phyloP scores from a whole-genome alignment of 2,888 invertebrate genomes.

The Orchestes rusci region DNA sequence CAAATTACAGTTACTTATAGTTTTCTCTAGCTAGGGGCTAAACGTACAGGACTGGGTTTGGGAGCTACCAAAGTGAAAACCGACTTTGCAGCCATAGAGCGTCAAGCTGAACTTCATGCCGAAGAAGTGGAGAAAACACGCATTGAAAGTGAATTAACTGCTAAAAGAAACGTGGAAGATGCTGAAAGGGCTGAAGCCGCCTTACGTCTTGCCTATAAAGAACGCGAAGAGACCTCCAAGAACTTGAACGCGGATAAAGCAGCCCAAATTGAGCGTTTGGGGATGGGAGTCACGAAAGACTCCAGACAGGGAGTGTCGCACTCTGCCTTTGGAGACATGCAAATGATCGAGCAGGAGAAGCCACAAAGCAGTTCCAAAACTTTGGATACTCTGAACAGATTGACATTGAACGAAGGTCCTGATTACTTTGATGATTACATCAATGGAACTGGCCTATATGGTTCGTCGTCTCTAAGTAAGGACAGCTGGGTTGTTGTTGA shows the following conservation, averaged over 20 bases:
- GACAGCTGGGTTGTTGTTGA: slow-evolving; percentile 45
- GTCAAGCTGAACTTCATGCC: slow-evolving; percentile 79
- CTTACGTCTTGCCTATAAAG: slow-evolving; percentile 60
- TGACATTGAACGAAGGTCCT: slow-evolving; percentile 20
- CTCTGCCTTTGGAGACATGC: slow-evolving; percentile 87
- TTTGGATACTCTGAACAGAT: slow-evolving; percentile 18
- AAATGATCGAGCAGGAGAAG: slow-evolving; percentile 69
- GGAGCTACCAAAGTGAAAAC: slow-evolving; percentile 93
- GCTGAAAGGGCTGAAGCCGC: slow-evolving; percentile 56
- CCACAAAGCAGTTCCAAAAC: slow-evolving; percentile 20
- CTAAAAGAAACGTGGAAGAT: slow-evolving; percentile 55
- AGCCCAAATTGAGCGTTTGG: slow-evolving; percentile 83
- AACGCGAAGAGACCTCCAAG: slow-evolving; percentile 16
- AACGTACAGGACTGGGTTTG: slow-evolving; percentile 66
- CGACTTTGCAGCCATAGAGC: slow-evolving; percentile 92
- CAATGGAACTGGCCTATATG: slow-evolving; percentile 38
- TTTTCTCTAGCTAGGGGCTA: slow-evolving; percentile 63
- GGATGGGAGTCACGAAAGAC: slow-evolving; percentile 76
- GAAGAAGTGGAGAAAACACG: slow-evolving; percentile 50
- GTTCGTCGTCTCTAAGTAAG: slow-evolving; percentile 13
- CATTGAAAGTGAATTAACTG: slow-evolving; percentile 41
- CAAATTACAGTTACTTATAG: not conserved
- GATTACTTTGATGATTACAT: slow-evolving; percentile 51
- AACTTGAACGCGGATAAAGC: slow-evolving; percentile 51
- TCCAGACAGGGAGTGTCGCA: slow-evolving; percentile 63